A percentile compares a stretch with the other conserved stretches of the same genome.
phyloP scores from a whole-genome alignment of 2,797 vertebrate species.

The Xiphorhynchus erythropygius region DNA sequence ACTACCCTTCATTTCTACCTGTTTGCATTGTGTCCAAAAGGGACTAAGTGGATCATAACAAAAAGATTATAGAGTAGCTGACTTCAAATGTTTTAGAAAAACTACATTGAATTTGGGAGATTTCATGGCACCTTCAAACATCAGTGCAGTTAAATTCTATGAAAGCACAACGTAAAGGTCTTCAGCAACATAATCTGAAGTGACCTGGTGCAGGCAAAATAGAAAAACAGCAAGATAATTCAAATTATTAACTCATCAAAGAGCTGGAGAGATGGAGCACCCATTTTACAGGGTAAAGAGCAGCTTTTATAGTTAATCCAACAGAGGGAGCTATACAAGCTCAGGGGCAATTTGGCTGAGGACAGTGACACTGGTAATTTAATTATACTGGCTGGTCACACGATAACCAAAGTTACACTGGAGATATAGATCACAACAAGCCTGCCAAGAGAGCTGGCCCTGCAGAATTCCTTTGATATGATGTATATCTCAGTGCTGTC shows the following conservation, averaged over 20 bases:
- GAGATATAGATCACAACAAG: constrained; percentile 36
- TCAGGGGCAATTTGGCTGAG: not conserved
- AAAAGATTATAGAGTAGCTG: not conserved
- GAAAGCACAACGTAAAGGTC: not conserved
- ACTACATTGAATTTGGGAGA: not conserved
- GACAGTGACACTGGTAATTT: not conserved
- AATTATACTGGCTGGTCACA: constrained; percentile 40
- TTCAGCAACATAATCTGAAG: not conserved
- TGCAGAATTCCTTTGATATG: constrained; percentile 65
- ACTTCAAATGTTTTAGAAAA: not conserved
- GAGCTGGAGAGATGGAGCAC: not conserved
- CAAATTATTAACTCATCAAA: not conserved
- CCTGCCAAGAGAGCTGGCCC: constrained; percentile 43
- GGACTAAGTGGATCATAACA: not conserved
- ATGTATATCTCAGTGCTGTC: constrained; percentile 16
- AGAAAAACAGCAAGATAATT: not conserved
- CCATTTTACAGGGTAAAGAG: not conserved
- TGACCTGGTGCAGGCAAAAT: not conserved
- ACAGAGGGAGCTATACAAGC: not conserved
- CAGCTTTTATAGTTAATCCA: not conserved
- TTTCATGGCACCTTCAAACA: not conserved
- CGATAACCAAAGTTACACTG: not conserved
- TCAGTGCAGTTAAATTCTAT: not conserved
- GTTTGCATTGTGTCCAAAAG: not conserved
- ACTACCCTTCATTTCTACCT: not conserved